A percentile compares a stretch with the other conserved stretches of the same genome.
phyloP scores from a whole-genome alignment of 2,113 vertebrate genomes.

The Labeo catla region DNA sequence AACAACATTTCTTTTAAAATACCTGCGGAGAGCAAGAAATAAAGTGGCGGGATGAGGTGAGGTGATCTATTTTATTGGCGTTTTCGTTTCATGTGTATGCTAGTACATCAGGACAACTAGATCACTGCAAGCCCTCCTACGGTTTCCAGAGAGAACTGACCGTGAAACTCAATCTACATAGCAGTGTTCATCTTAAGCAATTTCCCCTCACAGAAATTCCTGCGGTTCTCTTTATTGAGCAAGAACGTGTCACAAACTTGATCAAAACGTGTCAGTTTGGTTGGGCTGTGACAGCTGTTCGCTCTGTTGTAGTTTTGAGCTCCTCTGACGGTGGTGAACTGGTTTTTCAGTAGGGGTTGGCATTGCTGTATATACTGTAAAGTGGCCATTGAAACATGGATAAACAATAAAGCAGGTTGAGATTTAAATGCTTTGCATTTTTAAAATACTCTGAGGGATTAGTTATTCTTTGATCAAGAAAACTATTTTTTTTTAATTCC shows the following conservation, averaged over 20 bases:
- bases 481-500: neutral
- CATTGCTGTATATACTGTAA: neutral
- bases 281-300: neutral
- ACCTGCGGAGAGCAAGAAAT: slow-evolving; percentile 5
- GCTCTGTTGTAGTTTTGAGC: slow-evolving; percentile 10
- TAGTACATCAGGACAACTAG: slow-evolving; percentile 4
- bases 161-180: slow-evolving; percentile 16
- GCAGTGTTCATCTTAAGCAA: slow-evolving; percentile 1
- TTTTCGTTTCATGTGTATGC: slow-evolving; percentile 8
- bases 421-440: neutral
- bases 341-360: neutral
- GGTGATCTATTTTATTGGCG: slow-evolving; percentile 1
- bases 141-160: slow-evolving; percentile 6
- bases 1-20: neutral
- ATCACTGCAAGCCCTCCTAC: neutral
- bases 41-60: slow-evolving; percentile 4
- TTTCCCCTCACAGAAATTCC: slow-evolving; percentile 11
- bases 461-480: slow-evolving; percentile 10
- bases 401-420: neutral
- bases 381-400: neutral
- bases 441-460: neutral
- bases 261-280: neutral
- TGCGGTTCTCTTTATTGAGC: slow-evolving; percentile 10
- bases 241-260: slow-evolving; percentile 1
- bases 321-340: neutral